Conservation (phyloP, 1,140 invertebrate genomes). For the Achatina immaculata region DNA sequence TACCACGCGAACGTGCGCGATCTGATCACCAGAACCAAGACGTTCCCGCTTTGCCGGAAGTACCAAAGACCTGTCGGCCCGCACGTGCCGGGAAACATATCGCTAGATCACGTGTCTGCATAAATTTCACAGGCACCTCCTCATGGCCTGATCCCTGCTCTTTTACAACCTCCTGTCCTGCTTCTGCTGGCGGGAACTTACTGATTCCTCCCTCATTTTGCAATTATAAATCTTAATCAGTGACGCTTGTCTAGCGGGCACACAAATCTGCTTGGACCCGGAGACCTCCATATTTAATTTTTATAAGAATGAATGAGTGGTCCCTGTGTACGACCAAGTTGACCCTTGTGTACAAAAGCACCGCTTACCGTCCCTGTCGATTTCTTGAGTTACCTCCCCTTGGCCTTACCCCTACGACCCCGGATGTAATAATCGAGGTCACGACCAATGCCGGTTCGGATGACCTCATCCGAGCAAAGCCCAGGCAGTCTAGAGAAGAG, state of each 20-base stretch:
- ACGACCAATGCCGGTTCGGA: not conserved
- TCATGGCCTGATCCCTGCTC: not conserved
- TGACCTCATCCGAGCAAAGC: not conserved
- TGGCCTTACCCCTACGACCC: constrained; percentile 3
- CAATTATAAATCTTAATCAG: constrained; percentile 8
- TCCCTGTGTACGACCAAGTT: not conserved
- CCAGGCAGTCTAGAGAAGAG: not conserved
- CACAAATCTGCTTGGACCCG: not conserved
- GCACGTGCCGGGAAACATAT: too few relatives aligned
- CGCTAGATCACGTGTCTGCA: not conserved
- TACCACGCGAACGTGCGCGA: too few relatives aligned
- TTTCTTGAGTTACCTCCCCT: constrained; percentile 10
- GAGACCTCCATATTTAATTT: constrained; percentile 6
- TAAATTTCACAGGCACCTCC: not conserved
- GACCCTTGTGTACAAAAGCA: not conserved
- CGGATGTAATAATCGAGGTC: not conserved
- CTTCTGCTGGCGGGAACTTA: not conserved
- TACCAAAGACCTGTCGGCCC: too few relatives aligned
- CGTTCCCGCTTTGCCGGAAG: too few relatives aligned
- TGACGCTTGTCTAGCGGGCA: not conserved
- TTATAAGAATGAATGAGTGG: not conserved
- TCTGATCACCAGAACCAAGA: too few relatives aligned
- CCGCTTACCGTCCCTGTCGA: not conserved
- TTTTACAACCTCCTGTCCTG: not conserved
- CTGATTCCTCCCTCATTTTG: not conserved